Percentiles rank a stretch among this genome's conserved stretches.
Evolutionary conservation across 1,140 invertebrate genomes (phyloP).

Genomic region (Nixonia krombeini): DNA sequence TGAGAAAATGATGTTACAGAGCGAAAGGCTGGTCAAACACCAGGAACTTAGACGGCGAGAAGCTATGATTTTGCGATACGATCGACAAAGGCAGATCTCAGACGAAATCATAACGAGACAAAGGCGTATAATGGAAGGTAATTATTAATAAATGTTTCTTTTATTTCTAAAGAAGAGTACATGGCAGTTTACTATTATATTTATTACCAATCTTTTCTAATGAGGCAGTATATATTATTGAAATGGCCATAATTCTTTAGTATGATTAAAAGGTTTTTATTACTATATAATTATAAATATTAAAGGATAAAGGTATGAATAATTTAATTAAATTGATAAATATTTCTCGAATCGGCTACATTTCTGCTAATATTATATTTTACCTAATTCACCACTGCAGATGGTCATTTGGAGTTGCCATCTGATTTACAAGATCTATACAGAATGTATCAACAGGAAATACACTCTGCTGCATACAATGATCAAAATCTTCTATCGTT

Average conservation of each 20-base stretch:
- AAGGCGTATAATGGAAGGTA: conserved; percentile 88
- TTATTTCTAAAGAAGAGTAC: too few relatives aligned
- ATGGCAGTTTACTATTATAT: too few relatives aligned
- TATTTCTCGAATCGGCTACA: too few relatives aligned
- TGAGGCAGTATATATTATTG: too few relatives aligned
- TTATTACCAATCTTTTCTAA: too few relatives aligned
- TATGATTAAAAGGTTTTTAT: too few relatives aligned
- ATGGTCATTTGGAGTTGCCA: conserved; percentile 78
- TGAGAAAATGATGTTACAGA: conserved; percentile 91
- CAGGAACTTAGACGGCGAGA: conserved; percentile 89
- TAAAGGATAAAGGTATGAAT: too few relatives aligned
- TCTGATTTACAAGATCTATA: conserved; percentile 88
- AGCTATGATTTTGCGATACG: conserved; percentile 85
- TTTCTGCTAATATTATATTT: too few relatives aligned
- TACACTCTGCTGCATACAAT: conserved; percentile 81
- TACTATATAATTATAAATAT: conserved; percentile 2
- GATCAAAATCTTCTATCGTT: conserved; percentile 69
- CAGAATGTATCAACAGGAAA: conserved; percentile 88
- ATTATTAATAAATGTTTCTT: too few relatives aligned
- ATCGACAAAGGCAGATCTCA: conserved; percentile 86
- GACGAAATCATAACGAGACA: conserved; percentile 94
- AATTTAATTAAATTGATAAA: conserved; percentile 8
- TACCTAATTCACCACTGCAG: too few relatives aligned
- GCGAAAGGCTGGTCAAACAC: conserved; percentile 85
- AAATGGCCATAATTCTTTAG: too few relatives aligned